Evolutionary conservation across 2,113 vertebrate genomes (phyloP), one percentile per base, ranked within the genome.

Genomic region (Jacana jacana): DNA sequence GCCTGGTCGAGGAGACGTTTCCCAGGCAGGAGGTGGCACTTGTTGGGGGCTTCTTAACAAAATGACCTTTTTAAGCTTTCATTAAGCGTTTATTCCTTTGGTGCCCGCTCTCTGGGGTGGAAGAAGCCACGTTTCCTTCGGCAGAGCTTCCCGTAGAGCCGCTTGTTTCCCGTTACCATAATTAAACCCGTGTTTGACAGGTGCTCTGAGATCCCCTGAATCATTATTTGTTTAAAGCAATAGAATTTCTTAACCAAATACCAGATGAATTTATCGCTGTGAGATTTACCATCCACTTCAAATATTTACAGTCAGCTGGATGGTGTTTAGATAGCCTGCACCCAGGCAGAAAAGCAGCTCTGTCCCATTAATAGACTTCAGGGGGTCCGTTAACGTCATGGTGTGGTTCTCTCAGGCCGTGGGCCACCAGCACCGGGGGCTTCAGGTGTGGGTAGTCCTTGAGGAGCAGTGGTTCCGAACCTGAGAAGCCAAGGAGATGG

Each of bases 391-490:
- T 25, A 35, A 40, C 4, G 3, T 35, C 33, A 4, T 6, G 4
- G 3, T 20, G 2, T 8, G 2, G 35, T 10, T 52, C 18, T 28
- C 60, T 18, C 44, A 1, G 23, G 2, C 48, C 2, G 0, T 33
- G 60, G n/a, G 66, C 39, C 44, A 8, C 66, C 28, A 52, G 39
- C 39, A 18, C 6, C 14, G 4, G 42, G 33, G 17, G 37, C 37
- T 33, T 28, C 13, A 10, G 25, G 20, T 31, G 18, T 16, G 42
- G 49, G 25, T 17, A 2, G 25, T 25, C 27, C 28, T 33, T 8
- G 6, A 39, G 44, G 33, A 33, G 49, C 24, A 30, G 14, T 2
- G 33, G 15, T 44, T 65, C 37, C 4, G 13, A 78, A 11, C 51
- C 42, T 31, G 16, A 11, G 19, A 16, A 19, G 11, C 44, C 57